phyloP scores from a whole-genome alignment of 2,888 invertebrate genomes.

The Mesorhabditis sp. region DNA sequence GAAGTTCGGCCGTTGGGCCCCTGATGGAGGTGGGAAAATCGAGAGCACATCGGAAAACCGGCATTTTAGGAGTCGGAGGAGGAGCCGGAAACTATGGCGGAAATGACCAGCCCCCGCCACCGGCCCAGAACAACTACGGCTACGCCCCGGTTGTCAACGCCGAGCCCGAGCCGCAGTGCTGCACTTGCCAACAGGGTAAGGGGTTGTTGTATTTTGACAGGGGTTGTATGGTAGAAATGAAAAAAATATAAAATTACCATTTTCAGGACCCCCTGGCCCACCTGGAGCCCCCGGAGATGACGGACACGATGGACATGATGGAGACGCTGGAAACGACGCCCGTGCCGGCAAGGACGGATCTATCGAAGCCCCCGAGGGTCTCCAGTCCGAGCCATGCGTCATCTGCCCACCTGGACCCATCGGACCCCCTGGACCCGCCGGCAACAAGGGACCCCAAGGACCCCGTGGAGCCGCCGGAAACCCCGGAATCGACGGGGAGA shows the following conservation, averaged over 20 bases:
- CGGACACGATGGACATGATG: constrained; percentile 37
- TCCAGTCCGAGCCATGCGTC: constrained; percentile 44
- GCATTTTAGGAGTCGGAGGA: constrained; percentile 23
- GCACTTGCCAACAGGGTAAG: constrained; percentile 46
- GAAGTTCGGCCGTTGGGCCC: constrained; percentile 37
- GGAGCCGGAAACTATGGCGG: constrained; percentile 35
- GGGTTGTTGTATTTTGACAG: neutral
- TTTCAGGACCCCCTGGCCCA: constrained; percentile 33
- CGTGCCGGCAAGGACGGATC: constrained; percentile 35
- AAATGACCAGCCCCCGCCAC: constrained; percentile 18
- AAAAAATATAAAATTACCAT: too few species aligned
- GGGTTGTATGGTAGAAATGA: neutral
- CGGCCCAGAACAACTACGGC: constrained; percentile 11
- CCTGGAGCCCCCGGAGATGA: constrained; percentile 45
- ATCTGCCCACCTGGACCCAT: constrained; percentile 54
- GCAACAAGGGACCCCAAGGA: constrained; percentile 52
- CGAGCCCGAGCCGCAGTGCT: constrained; percentile 43
- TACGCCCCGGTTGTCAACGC: constrained; percentile 41
- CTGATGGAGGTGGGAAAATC: constrained; percentile 18
- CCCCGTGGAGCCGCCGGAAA: constrained; percentile 45
- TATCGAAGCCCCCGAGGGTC: constrained; percentile 30
- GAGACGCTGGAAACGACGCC: constrained; percentile 40
- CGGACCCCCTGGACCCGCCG: constrained; percentile 47
- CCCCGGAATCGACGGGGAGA: constrained; percentile 55
- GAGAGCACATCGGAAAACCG: neutral